phyloP scores from a whole-genome alignment of 2,888 invertebrate species.

The Dione vanillae region DNA sequence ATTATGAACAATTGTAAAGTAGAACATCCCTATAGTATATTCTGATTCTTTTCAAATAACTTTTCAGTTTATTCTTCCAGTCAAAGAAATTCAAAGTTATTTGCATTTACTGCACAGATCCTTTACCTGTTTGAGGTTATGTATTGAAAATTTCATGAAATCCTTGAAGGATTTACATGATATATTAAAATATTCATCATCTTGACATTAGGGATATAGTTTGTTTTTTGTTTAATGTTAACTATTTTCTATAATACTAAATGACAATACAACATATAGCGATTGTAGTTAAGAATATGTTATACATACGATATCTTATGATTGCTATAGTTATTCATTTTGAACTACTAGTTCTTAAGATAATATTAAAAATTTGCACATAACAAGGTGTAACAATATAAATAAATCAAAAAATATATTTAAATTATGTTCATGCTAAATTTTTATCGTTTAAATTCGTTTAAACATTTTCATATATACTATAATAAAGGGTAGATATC shows the following conservation, averaged over 20 bases:
- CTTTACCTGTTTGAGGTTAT: not conserved
- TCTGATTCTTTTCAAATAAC: not conserved
- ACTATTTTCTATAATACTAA: no score
- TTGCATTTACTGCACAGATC: not conserved
- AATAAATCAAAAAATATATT: no score
- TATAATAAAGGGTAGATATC: slow-evolving; percentile 9
- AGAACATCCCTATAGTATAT: not conserved
- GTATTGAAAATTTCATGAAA: not conserved
- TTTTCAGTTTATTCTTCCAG: not conserved
- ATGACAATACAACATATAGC: no score
- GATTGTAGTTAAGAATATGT: no score
- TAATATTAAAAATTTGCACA: no score
- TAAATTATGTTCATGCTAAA: no score
- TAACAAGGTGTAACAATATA: no score
- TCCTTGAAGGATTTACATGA: not conserved
- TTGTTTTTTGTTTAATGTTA: no score
- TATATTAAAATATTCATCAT: not conserved
- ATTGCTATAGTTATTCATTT: no score
- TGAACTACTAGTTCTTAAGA: no score
- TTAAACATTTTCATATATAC: not conserved
- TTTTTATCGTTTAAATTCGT: not conserved
- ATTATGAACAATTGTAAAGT: no score
- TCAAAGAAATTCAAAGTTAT: not conserved
- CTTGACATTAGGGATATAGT: not conserved
- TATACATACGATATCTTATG: no score